Conservation (phyloP, 2,113 vertebrate species). For the Tonatia bakeri region DNA sequence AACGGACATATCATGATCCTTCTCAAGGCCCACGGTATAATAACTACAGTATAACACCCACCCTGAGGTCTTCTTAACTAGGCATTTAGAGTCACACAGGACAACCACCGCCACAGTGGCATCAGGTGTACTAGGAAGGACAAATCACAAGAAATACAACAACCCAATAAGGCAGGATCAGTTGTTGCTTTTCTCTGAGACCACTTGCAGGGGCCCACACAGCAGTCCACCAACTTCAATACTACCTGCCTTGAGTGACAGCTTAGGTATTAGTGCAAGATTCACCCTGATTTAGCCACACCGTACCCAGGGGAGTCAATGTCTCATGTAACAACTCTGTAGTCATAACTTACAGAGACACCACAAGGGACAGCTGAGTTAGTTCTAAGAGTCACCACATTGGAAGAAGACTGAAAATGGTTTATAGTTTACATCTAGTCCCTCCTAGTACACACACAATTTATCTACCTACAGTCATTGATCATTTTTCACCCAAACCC, state of each 20-base stretch:
- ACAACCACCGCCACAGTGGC: background rate
- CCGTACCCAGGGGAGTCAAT: background rate
- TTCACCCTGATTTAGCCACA: background rate
- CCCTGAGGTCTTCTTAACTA: background rate
- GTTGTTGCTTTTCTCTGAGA: background rate
- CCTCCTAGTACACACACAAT: background rate
- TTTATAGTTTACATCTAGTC: too few species aligned
- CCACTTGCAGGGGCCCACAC: background rate
- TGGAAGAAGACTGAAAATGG: background rate
- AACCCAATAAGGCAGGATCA: background rate
- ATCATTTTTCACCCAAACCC: background rate
- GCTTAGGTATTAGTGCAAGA: background rate
- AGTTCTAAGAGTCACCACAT: background rate
- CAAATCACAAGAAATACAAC: background rate
- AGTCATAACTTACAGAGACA: background rate
- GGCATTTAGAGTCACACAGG: background rate
- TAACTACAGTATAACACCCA: background rate
- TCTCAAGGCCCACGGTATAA: background rate
- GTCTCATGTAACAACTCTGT: background rate
- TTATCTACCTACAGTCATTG: background rate
- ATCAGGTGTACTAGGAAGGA: background rate
- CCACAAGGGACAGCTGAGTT: background rate
- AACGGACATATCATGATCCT: rapidly evolving
- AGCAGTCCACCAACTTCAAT: background rate
- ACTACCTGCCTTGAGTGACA: background rate